A percentile compares a stretch with the other conserved stretches of the same genome.
Evolutionary conservation across 2,113 vertebrate species (phyloP).

Genomic region (Cinclus cinclus): DNA sequence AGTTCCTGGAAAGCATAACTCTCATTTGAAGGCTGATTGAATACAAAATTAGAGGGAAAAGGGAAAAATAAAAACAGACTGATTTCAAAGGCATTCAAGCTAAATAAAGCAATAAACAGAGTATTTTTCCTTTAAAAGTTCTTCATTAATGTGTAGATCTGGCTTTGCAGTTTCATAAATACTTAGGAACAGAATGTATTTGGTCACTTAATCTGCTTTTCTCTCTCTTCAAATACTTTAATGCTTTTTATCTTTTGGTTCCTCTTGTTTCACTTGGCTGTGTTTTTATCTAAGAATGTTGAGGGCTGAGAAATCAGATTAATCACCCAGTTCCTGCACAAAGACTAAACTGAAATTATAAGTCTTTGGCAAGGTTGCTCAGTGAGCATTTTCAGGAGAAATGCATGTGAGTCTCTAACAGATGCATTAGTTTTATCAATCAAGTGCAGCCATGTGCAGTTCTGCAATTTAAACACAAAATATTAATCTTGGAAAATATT

Average conservation of each 20-base stretch:
- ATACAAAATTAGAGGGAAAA: neutral
- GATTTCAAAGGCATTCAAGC: neutral
- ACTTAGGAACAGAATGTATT: neutral
- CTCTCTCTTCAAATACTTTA: neutral
- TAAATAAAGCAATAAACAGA: neutral
- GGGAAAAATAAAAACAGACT: neutral
- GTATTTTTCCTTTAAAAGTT: neutral
- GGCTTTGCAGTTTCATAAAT: neutral
- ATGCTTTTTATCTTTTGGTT: neutral
- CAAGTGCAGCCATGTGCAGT: neutral
- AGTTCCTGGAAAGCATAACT: neutral
- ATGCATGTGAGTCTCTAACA: neutral
- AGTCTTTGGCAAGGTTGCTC: neutral
- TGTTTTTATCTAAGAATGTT: neutral
- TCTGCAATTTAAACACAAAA: neutral
- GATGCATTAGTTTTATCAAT: neutral
- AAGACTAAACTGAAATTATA: neutral
- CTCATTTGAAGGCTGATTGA: neutral
- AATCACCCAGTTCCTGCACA: neutral
- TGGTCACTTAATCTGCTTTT: neutral
- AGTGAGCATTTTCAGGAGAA: neutral
- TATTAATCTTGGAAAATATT: neutral
- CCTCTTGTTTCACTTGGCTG: neutral
- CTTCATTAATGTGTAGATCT: neutral
- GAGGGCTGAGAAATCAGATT: conserved; percentile 30